phyloP scores from a whole-genome alignment of 2,113 vertebrate species.

The Rhea americana region DNA sequence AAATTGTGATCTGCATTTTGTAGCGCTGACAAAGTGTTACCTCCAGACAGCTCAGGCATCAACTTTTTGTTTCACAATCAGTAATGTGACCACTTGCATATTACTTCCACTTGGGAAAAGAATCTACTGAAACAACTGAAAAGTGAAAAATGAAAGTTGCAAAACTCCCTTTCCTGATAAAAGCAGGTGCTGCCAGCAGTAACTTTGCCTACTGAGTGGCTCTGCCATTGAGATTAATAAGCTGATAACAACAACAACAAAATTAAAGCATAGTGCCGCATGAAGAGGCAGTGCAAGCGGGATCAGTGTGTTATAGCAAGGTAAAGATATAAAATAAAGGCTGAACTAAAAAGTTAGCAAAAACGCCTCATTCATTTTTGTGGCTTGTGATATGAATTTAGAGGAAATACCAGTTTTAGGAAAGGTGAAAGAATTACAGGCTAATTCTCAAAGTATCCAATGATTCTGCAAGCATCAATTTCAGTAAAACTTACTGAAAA shows the following conservation, averaged over 20 bases:
- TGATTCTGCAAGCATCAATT: conserved; percentile 29
- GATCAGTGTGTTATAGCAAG: conserved; percentile 46
- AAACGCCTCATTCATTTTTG: conserved; percentile 36
- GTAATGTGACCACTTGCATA: neutral
- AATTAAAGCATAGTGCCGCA: conserved; percentile 59
- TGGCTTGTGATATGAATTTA: conserved; percentile 37
- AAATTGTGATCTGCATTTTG: conserved; percentile 1
- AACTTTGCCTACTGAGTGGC: conserved; percentile 54
- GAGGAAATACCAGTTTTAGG: conserved; percentile 37
- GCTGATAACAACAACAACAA: conserved; percentile 67
- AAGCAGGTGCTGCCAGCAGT: conserved; percentile 10
- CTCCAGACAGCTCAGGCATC: neutral
- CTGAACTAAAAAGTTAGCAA: conserved; percentile 52
- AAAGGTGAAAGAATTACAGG: conserved; percentile 30
- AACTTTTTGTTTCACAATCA: neutral
- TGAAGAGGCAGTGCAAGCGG: conserved; percentile 54
- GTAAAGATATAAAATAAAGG: conserved; percentile 61
- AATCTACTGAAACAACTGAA: neutral
- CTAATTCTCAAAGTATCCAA: conserved; percentile 57
- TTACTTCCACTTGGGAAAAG: neutral
- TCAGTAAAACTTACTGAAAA: conserved; percentile 15
- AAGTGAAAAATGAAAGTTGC: neutral
- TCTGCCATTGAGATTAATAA: conserved; percentile 72
- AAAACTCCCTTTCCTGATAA: neutral
- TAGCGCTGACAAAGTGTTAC: neutral